Conservation (phyloP, 2,888 invertebrate species). For the Nomada lathburiana region DNA sequence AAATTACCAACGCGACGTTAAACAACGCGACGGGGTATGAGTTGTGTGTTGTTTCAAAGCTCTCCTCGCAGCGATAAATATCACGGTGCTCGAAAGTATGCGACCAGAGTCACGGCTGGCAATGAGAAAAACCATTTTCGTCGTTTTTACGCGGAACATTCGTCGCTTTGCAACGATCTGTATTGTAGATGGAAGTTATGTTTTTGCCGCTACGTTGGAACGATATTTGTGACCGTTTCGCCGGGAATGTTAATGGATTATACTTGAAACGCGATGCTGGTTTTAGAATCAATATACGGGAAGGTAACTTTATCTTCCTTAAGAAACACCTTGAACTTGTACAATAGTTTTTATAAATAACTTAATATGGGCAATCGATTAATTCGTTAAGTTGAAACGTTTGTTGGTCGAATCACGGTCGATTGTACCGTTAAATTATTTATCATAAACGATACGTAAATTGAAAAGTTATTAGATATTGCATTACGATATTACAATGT, state of each 20-base stretch:
- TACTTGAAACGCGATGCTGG: background rate
- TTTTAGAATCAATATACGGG: too few species aligned
- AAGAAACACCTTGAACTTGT: too few species aligned
- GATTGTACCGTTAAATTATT: too few species aligned
- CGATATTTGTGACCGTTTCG: background rate
- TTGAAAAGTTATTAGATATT: too few species aligned
- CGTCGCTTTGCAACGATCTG: background rate
- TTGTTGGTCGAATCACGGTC: too few species aligned
- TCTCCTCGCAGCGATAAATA: constrained; percentile 15
- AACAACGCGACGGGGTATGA: constrained; percentile 17
- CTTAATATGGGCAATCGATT: too few species aligned
- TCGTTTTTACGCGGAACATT: background rate
- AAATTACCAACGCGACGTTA: constrained; percentile 34
- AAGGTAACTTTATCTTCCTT: too few species aligned
- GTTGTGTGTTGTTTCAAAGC: constrained; percentile 28
- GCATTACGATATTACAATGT: too few species aligned
- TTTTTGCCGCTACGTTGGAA: background rate
- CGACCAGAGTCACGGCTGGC: constrained; percentile 1
- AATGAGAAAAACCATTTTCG: constrained; percentile 13
- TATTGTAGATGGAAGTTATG: background rate
- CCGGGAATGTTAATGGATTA: background rate
- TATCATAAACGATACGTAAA: too few species aligned
- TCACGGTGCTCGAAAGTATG: constrained; percentile 1
- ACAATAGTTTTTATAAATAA: too few species aligned
- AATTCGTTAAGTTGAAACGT: too few species aligned